phyloP scores from a whole-genome alignment of 2,888 invertebrate genomes.

The Aquatica leii region DNA sequence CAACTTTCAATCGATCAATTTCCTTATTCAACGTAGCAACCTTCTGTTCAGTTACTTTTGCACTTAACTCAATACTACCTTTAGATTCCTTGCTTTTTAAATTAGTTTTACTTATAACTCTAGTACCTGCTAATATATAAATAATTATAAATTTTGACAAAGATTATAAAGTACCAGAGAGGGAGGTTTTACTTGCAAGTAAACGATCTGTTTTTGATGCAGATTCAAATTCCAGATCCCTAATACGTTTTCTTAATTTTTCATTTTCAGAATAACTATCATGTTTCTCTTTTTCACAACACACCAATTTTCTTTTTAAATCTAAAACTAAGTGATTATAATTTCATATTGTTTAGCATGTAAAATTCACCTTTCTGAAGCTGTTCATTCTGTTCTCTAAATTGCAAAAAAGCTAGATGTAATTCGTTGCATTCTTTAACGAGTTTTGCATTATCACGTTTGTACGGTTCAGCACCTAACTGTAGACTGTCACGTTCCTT shows the following conservation, averaged over 20 bases:
- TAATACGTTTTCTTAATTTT: conserved; percentile 69
- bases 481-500: conserved; percentile 76
- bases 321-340: conserved; percentile 56
- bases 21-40: conserved; percentile 59
- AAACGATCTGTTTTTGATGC: conserved; percentile 36
- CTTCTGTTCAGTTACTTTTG: conserved; percentile 56
- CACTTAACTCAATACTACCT: conserved; percentile 60
- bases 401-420: conserved; percentile 71
- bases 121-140: not conserved
- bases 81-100: conserved; percentile 56
- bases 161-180: conserved; percentile 14
- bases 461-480: conserved; percentile 78
- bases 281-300: conserved; percentile 66
- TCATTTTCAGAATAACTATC: conserved; percentile 63
- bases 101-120: not conserved
- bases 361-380: conserved; percentile 63
- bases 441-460: conserved; percentile 80
- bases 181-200: conserved; percentile 21
- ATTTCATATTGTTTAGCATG: conserved; percentile 30
- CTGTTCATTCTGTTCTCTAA: conserved; percentile 71
- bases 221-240: conserved; percentile 62
- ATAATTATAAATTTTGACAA: not conserved
- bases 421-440: conserved; percentile 79
- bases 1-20: conserved; percentile 59
- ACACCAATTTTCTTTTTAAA: conserved; percentile 62